A percentile compares a stretch with the other conserved stretches of the same genome.
phyloP scores from a whole-genome alignment of 2,888 invertebrate species.

The Lamellibrachia columna region DNA sequence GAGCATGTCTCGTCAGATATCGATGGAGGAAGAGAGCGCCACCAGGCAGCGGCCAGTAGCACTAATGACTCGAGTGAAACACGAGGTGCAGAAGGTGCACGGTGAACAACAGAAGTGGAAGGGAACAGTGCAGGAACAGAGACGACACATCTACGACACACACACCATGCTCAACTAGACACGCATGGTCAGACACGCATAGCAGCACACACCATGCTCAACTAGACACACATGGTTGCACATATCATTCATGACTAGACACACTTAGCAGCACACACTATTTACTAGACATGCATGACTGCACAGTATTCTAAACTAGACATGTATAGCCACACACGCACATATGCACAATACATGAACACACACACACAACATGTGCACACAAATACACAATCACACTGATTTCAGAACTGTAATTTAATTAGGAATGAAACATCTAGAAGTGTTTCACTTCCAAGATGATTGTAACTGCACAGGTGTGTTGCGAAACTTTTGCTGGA shows the following conservation, averaged over 20 bases:
- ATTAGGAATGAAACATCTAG: not conserved
- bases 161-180: slow-evolving; percentile 94
- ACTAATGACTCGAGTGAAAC: slow-evolving; percentile 35
- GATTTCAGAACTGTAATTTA: not conserved
- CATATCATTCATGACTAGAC: slow-evolving; percentile 94
- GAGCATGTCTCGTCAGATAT: slow-evolving; percentile 6
- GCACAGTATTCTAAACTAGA: no score
- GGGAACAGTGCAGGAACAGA: slow-evolving; percentile 92
- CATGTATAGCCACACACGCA: no score
- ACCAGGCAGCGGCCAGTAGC: not conserved
- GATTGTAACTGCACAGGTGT: not conserved
- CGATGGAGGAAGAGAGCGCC: not conserved
- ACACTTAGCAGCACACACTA: no score
- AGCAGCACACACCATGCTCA: slow-evolving; percentile 90
- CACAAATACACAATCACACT: not conserved
- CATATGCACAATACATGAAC: no score
- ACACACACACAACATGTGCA: not conserved
- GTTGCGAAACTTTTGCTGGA: not conserved
- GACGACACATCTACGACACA: slow-evolving; percentile 94
- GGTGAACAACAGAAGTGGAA: slow-evolving; percentile 78
- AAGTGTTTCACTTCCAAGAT: not conserved
- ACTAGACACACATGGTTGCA: slow-evolving; percentile 71
- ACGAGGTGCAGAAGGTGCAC: slow-evolving; percentile 40
- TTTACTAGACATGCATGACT: not conserved
- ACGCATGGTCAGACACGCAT: not conserved